These are phyloP conservation scores for Trinectes maculatus DNA, from an alignment of 2,113 vertebrate genomes.

Conservation along the genomic window DNA sequence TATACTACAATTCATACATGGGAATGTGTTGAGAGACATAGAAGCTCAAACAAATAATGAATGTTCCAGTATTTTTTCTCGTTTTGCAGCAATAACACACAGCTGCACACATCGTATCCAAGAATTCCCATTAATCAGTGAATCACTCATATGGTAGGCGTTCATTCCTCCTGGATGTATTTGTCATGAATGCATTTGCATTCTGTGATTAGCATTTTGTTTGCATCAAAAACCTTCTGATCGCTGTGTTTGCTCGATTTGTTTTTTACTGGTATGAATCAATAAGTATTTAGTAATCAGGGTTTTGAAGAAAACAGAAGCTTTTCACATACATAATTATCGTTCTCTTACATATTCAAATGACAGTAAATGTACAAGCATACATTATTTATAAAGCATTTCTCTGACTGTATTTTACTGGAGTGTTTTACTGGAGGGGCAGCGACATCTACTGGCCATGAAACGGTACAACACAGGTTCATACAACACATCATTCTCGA, in stretches of 20 bases:
- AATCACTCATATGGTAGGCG: neutral
- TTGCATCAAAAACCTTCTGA: neutral
- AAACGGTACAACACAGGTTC: neutral
- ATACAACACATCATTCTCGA: neutral
- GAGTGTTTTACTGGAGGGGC: neutral
- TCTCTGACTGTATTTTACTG: too few species aligned
- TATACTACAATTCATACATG: neutral
- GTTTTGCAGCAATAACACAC: neutral
- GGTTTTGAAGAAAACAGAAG: too few species aligned
- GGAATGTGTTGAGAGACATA: neutral
- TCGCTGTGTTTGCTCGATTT: neutral
- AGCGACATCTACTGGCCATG: conserved; percentile 41
- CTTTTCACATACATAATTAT: too few species aligned
- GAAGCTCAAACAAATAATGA: neutral
- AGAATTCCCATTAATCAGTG: neutral
- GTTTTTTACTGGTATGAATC: neutral
- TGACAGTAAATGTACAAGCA: too few species aligned
- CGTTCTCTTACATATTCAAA: too few species aligned
- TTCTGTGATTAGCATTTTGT: neutral
- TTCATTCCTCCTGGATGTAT: conserved; percentile 1
- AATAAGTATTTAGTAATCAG: neutral
- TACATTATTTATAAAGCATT: too few species aligned
- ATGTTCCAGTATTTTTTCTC: neutral
- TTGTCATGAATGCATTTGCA: neutral
- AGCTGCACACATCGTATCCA: neutral